Base-by-base conservation (phyloP, 1,140 invertebrate genomes). In the Brachionus asplanchnoidis region DNA sequence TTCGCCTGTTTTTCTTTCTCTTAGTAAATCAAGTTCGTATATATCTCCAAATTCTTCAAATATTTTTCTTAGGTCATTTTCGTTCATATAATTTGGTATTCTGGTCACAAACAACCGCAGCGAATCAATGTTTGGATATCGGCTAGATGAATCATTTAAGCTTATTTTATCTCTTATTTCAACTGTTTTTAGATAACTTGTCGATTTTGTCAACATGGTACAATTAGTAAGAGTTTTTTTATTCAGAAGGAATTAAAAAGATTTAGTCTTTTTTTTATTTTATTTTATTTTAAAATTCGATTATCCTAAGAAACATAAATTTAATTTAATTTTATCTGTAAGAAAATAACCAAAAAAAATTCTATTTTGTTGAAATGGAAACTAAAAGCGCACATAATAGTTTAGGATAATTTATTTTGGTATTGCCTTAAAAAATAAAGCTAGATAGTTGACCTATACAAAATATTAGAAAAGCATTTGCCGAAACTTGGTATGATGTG, bases 1-100 rank as follows among this genome's bases (percentile, higher is more conserved):
- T 88, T 95, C 94, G 12, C 95, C 95, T 87, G 85, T 28, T 46
- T 46, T 53, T 77, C 66, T 83, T n/a, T 85, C 85, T 73, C 77
- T 44, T 12, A 85, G 14, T 53, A 85, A 36, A 60, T 84, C 65
- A 3, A 83, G 26, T 60, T 85, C 66, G 28, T 84, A 83, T 23
- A 85, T 68, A 7, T 66, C 60, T 12, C 85, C 85, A 65, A 53
- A 85, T 17, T 75, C 32, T 56, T 79, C 60, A n/a, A 85, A 75
- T 23, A 70, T 73, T 70, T 66, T 70, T 44, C 70, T 84, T 40
- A 85, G 32, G 20, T 85, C 78, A 11, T 84, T 70, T 82, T 83
- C 85, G 42, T 83, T 44, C 68, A 85, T 80, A 70, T 20, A 56
- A 23, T 40, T 70, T 20, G 85, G 78, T 46, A 85, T 83, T 73